phyloP scores from a whole-genome alignment of 2,888 invertebrate species.

The Neoitamus cyanurus region DNA sequence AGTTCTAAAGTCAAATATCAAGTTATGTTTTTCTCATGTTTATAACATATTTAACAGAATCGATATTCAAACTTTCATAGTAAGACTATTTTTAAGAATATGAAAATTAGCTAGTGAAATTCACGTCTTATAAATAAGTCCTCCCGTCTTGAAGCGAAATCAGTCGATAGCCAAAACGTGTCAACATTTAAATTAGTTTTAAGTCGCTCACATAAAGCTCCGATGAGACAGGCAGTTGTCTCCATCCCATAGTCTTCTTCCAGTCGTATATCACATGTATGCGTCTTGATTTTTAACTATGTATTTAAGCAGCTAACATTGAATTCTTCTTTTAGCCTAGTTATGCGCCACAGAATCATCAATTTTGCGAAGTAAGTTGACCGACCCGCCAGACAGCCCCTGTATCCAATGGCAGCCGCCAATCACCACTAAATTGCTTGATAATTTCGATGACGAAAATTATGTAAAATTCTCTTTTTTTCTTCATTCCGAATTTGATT shows the following conservation, averaged over 20 bases:
- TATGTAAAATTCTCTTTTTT: slow-evolving; percentile 1
- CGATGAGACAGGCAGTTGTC: neutral
- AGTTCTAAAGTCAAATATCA: too few species aligned
- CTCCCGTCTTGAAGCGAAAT: neutral
- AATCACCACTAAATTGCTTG: neutral
- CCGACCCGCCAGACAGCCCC: neutral
- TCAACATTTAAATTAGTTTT: slow-evolving; percentile 22
- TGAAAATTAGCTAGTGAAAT: neutral
- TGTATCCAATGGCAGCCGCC: neutral
- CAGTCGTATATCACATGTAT: neutral
- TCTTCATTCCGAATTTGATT: neutral
- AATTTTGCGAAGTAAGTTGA: neutral
- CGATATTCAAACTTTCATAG: neutral
- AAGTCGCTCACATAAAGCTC: neutral
- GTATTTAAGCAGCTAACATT: neutral
- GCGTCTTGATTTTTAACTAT: neutral
- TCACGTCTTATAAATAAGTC: neutral
- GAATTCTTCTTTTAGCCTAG: neutral
- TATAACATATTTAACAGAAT: neutral
- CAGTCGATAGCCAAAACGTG: neutral
- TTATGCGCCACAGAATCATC: neutral
- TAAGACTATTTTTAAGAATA: neutral
- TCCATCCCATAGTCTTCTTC: neutral
- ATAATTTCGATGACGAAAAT: neutral
- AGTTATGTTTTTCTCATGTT: neutral